phyloP scores from a whole-genome alignment of 2,113 vertebrate genomes.

The Phyllostomus hastatus region DNA sequence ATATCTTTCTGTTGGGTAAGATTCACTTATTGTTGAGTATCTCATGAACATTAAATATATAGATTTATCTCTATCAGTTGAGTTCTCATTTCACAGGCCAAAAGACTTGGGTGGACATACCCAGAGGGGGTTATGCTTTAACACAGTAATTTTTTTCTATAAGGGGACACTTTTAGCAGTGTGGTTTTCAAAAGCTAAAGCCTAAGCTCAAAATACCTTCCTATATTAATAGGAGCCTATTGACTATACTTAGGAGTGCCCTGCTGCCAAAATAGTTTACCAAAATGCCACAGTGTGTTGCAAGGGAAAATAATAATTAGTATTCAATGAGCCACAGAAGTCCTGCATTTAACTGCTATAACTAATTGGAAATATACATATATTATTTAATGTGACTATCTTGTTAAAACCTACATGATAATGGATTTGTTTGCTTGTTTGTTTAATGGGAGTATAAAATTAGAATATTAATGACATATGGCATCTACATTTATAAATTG shows the following conservation, averaged over 20 bases:
- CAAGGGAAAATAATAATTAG: slow-evolving; percentile 56
- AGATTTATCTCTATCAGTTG: neutral
- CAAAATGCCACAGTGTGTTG: slow-evolving; percentile 13
- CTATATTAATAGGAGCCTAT: slow-evolving; percentile 48
- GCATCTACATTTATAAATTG: neutral
- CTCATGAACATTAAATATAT: neutral
- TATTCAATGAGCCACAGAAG: neutral
- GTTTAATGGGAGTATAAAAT: neutral
- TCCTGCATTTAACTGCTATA: neutral
- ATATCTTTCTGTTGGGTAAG: neutral
- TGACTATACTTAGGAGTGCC: slow-evolving; percentile 17
- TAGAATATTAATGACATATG: neutral
- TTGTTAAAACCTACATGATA: neutral
- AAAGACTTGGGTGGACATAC: neutral
- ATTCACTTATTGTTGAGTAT: neutral
- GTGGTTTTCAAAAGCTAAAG: slow-evolving; percentile 41
- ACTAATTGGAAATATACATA: neutral
- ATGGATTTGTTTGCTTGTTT: neutral
- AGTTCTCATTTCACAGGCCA: neutral
- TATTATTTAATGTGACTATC: neutral
- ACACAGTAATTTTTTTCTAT: neutral
- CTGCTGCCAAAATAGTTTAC: slow-evolving; percentile 26
- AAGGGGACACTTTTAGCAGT: neutral
- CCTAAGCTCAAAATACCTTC: slow-evolving; percentile 45
- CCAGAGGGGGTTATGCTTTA: neutral